Base-by-base conservation (phyloP, 2,797 vertebrate genomes). In the Loriculus beryllinus region DNA sequence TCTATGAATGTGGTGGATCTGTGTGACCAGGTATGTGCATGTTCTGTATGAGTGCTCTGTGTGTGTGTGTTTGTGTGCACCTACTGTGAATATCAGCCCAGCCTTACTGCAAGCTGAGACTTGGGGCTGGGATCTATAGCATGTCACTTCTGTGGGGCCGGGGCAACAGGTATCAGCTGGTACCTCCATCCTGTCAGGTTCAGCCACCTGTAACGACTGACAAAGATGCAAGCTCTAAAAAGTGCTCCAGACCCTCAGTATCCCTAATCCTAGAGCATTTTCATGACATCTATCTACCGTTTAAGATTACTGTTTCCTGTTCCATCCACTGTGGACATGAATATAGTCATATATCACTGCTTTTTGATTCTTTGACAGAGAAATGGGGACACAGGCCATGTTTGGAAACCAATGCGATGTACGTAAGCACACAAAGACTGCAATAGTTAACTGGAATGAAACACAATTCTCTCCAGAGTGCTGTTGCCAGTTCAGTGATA, bases 61-160 rank as follows among this genome's bases (percentile, higher is more conserved):
- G 15, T 4, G 6, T 2, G 3, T 0, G 0, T 8, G 5, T 13
- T 9, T 26, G 26, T 14, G 13, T 7, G 7, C 10, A 16, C n/a
- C 21, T 42, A 7, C 15, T 6, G 7, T n/a, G 49, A 52, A 14
- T 12, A 17, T 2, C 39, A 37, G 12, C 37, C 12, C 25, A 42
- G 23, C 10, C 0, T 0, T 26, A 20, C 0, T 2, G 26, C 19
- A n/a, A 14, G 4, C 11, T 83, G 65, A n/a, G 11, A 49, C 11
- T 11, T 12, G 4, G 35, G 6, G 7, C 28, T 35, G 18, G 6
- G 12, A 22, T 12, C 5, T 72, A 21, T 4, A 22, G 5, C 12
- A 74, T 35, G 56, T 77, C 2, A 2, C 2, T 8, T 39, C 56
- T 31, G 21, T 54, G 14, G 19, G 10, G 3, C 14, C 48, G 59